Base-by-base conservation (phyloP, 2,888 invertebrate species). In the Palloptera scutellata region DNA sequence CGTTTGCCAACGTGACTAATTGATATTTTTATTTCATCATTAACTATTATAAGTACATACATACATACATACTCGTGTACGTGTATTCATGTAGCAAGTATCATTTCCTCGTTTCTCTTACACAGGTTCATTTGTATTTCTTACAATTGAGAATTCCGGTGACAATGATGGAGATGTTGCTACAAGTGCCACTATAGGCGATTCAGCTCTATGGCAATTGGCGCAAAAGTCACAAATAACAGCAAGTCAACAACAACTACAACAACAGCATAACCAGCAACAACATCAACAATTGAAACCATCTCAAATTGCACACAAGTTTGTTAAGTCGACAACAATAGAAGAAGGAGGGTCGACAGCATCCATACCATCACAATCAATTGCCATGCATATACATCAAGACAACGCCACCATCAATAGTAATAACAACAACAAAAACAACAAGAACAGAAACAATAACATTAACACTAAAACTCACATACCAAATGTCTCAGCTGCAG, bases 111-210 rank as follows among this genome's bases (percentile, higher is more conserved):
- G 51, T 42, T 20, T 61, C 51, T 20, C 62, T 41, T 41, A 19
- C 77, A 78, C 87, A 74, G 91, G 91, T 45, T 92, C 92, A 55
- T 91, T 93, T 81, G 90, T 93, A 83, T 94, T 93, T 84, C 86
- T 94, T 75, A 91, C 92, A 15, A 92, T 93, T 77, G 93, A 94
- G 84, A 74, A 72, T 55, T 73, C 73, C 70, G 73, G 68, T 68
- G 45, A 10, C 12, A 42, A 60, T 45, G 62, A 67, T 48, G 58
- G 41, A 15, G 67, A 54, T 54, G 54, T 42, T 20, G 59, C 59
- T 52, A 45, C 59, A n/a, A 57, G 57, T 20, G 58, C n/a, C n/a
- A n/a, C 52, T 41, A 58, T 64, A 20, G 58, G 58, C 43, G 58
- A 64, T 59, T 45, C 63, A 19, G 54, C 45, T 64, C 30, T 55